These are phyloP conservation scores for Nicator chloris DNA, from an alignment of 2,113 vertebrate genomes.

Conservation along the genomic window DNA sequence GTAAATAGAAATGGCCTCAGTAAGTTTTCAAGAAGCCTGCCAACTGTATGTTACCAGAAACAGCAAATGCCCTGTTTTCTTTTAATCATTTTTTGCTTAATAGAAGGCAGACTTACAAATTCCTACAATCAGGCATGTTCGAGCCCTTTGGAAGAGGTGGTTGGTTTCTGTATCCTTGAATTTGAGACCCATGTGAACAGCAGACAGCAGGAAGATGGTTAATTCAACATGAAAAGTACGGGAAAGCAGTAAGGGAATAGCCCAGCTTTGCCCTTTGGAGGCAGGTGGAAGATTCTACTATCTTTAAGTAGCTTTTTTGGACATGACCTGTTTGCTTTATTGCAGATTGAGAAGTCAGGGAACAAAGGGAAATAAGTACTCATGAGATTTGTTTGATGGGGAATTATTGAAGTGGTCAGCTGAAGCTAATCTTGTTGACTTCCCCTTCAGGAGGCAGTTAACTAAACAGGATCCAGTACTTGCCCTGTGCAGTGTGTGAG, in stretches of 20 bases:
- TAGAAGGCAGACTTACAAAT: background rate
- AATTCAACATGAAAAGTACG: accelerated
- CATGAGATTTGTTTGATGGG: background rate
- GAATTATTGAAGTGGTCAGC: background rate
- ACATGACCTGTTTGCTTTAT: accelerated
- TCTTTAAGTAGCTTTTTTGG: background rate
- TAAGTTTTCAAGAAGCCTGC: background rate
- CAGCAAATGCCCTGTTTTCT: background rate
- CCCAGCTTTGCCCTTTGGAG: background rate
- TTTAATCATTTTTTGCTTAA: background rate
- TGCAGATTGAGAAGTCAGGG: background rate
- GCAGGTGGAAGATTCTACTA: background rate
- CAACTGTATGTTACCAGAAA: background rate
- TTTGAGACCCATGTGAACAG: background rate
- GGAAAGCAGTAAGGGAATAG: background rate
- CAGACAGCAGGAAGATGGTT: background rate
- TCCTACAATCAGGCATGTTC: background rate
- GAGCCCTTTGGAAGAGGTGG: background rate
- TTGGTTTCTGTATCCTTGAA: background rate
- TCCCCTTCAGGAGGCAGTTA: background rate
- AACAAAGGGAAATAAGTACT: background rate
- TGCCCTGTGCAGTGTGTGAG: accelerated
- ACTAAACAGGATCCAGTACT: background rate
- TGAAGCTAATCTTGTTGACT: background rate
- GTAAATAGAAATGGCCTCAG: background rate